These are phyloP conservation scores for Cosmia trapezina DNA, from an alignment of 2,888 invertebrate genomes.

Conservation along the genomic window DNA sequence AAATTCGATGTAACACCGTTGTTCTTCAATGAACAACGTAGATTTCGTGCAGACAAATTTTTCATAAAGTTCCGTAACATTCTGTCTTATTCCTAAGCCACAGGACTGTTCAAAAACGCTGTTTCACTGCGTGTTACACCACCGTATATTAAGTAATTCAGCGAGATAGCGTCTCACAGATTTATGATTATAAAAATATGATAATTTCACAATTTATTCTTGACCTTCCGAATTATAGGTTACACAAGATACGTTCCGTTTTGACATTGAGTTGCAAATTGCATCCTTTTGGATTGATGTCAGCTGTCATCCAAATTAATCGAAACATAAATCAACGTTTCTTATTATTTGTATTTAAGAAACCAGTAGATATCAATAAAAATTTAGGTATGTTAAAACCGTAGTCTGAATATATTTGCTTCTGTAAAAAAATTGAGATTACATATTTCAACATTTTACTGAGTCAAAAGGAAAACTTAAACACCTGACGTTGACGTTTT, in stretches of 20 bases:
- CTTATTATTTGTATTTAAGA: background rate
- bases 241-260: constrained; percentile 57
- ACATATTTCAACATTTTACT: background rate
- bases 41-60: constrained; percentile 76
- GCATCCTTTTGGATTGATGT: background rate
- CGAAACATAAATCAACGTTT: background rate
- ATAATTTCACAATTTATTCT: constrained; percentile 59
- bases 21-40: constrained; percentile 75
- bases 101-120: constrained; percentile 41
- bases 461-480: constrained; percentile 5
- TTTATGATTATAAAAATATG: constrained; percentile 53
- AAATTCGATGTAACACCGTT: constrained; percentile 75
- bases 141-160: constrained; percentile 53
- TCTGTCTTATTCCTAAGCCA: constrained; percentile 51
- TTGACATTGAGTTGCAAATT: constrained; percentile 32
- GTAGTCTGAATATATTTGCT: no score
- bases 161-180: constrained; percentile 47
- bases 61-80: constrained; percentile 82
- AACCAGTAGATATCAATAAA: fast-evolving
- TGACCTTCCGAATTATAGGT: constrained; percentile 65
- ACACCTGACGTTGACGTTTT: constrained; percentile 36
- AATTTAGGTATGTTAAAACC: background rate
- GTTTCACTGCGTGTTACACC: constrained; percentile 58
- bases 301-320: background rate
- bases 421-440: background rate